Base-by-base conservation (phyloP, 2,113 vertebrate genomes). In the Xenopus laevis region DNA sequence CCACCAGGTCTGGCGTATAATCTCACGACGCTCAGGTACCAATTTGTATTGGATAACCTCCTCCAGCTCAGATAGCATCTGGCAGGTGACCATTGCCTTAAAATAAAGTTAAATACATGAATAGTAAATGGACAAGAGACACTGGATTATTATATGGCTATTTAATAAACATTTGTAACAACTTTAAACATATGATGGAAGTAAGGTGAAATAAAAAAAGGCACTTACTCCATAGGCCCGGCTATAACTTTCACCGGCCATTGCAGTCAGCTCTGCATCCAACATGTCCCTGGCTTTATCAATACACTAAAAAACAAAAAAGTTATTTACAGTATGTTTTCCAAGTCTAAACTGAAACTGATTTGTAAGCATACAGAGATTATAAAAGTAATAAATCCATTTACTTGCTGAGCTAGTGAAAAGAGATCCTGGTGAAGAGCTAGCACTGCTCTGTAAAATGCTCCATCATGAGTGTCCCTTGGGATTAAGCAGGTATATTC, bases 31-130 rank as follows among this genome's bases (percentile, higher is more conserved):
- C 53, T 99, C 97, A 0, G 97, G 97, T 52, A 99, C 97, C 81
- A 99, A 92, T 82, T 99, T 99, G 75, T 99, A 98, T 89, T 99
- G 97, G 88, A 99, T 99, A 46, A 99, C 97, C 84, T 99, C 97
- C 86, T 99, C 97, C 77, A 99, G 89, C 84, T 99, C 97, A 0
- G 97, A 98, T 64, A 99, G 90, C 97, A 99, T 99, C 86, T 99
- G 96, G 87, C 96, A 98, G 70, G 97, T 98, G 10, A 99, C 97
- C 97, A 99, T 99, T 70, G 97, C 97, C 97, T 40, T 40, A 40
- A 40, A 40, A 40, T 2, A 40, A 40, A 40, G 33, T 5, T 40
- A 40, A 9, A 40, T 40, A 7, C 6, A 7, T 7, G 33, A 40
- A 40, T 40, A 9, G 33, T 40, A 40, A 40, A 40, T 9, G 5